A percentile compares a stretch with the other conserved stretches of the same genome.
Conservation (phyloP, 2,797 vertebrate species). For the Thripadectes ignobilis region DNA sequence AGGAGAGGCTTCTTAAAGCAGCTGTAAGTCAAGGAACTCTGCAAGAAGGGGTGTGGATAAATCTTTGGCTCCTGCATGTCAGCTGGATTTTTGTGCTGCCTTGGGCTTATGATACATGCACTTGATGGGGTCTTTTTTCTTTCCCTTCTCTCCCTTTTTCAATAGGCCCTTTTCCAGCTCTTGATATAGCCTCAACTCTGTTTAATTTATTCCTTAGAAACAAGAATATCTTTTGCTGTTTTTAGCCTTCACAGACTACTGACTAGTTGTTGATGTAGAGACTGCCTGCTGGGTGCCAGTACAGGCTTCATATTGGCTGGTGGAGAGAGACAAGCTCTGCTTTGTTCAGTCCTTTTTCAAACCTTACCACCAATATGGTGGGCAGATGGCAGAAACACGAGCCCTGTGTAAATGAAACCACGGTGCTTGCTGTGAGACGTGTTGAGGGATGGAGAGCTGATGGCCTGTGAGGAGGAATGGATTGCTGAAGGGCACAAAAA, state of each 20-base stretch:
- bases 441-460: neutral
- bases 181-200: neutral
- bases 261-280: slow-evolving; percentile 55
- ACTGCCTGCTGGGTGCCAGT: slow-evolving; percentile 79
- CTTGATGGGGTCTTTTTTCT: neutral
- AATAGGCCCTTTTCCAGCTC: neutral
- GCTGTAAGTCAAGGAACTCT: neutral
- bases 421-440: neutral
- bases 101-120: neutral
- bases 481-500: neutral
- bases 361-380: slow-evolving; percentile 74
- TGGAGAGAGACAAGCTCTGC: slow-evolving; percentile 76
- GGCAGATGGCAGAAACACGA: slow-evolving; percentile 54
- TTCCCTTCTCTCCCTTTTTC: neutral
- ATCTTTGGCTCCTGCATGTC: neutral
- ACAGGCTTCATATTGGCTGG: slow-evolving; percentile 48
- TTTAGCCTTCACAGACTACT: slow-evolving; percentile 35
- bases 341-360: slow-evolving; percentile 75
- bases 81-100: neutral
- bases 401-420: neutral
- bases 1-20: neutral
- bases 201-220: slow-evolving; percentile 9
- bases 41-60: neutral
- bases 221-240: slow-evolving; percentile 63
- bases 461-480: neutral